Conservation (phyloP, 2,797 vertebrate genomes). For the Poeciliopsis presidionis region DNA sequence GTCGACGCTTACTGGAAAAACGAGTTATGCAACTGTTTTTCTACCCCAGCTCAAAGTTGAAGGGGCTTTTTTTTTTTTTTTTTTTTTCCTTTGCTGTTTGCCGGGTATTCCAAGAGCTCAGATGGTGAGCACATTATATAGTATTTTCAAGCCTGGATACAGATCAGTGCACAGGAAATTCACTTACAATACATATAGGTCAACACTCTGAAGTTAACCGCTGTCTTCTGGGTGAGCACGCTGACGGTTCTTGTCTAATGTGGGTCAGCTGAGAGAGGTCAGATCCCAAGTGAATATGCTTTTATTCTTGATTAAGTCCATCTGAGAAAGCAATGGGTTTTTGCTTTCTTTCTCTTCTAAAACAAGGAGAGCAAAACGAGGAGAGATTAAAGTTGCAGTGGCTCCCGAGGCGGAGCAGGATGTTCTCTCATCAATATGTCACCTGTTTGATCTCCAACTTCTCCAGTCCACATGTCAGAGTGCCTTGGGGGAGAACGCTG, state of each 20-base stretch:
- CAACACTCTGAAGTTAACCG: slow-evolving; percentile 38
- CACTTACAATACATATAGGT: slow-evolving; percentile 39
- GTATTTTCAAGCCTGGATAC: not conserved
- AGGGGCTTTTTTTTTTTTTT: not conserved
- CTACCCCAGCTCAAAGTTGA: not conserved
- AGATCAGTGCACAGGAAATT: slow-evolving; percentile 43
- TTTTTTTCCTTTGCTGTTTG: not conserved
- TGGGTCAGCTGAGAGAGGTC: slow-evolving; percentile 45
- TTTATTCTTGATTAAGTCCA: slow-evolving; percentile 11
- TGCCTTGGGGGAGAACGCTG: not conserved
- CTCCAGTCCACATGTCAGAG: not conserved
- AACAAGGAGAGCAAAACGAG: not conserved
- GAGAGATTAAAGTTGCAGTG: not conserved
- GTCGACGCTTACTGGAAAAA: not conserved
- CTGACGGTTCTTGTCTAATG: slow-evolving; percentile 27
- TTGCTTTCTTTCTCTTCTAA: not conserved
- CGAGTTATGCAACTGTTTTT: not conserved
- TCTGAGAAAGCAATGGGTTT: slow-evolving; percentile 12
- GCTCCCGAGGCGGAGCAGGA: not conserved
- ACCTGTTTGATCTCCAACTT: slow-evolving; percentile 5
- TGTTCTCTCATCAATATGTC: not conserved
- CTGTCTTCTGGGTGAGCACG: slow-evolving; percentile 21
- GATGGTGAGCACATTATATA: not conserved
- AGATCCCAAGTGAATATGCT: slow-evolving; percentile 25
- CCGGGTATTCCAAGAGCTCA: slow-evolving; percentile 11